Conservation (phyloP, 2,113 vertebrate species). For the Dromas ardeola region DNA sequence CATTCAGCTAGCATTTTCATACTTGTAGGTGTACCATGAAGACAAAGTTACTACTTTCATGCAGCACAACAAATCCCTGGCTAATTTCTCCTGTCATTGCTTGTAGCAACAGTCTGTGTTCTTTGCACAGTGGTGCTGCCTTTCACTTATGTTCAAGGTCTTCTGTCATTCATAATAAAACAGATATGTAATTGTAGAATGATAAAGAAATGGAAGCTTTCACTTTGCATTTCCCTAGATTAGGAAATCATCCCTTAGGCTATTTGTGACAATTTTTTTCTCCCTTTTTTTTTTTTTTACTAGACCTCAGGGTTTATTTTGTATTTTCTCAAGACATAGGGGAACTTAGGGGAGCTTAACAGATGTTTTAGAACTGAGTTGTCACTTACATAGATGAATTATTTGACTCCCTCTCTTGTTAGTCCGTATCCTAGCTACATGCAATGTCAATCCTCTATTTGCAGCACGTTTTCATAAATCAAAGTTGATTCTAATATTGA, state of each 20-base stretch:
- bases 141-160: not conserved
- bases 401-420: not conserved
- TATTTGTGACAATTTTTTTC: not conserved
- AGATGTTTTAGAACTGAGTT: not conserved
- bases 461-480: not conserved
- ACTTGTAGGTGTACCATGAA: not conserved
- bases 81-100: not conserved
- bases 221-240: not conserved
- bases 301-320: not conserved
- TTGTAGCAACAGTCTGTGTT: not conserved
- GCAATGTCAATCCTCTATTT: not conserved
- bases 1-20: not conserved
- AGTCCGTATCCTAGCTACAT: not conserved
- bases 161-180: not conserved
- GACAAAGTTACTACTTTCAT: conserved; percentile 5
- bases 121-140: not conserved
- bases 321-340: not conserved
- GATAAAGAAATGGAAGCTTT: not conserved
- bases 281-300: not conserved
- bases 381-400: not conserved
- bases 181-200: not conserved
- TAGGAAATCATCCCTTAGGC: not conserved
- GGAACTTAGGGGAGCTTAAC: not conserved
- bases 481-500: not conserved
- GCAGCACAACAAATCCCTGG: not conserved